Conservation (phyloP, 2,797 vertebrate species). For the Gymnoscopelus braueri region DNA sequence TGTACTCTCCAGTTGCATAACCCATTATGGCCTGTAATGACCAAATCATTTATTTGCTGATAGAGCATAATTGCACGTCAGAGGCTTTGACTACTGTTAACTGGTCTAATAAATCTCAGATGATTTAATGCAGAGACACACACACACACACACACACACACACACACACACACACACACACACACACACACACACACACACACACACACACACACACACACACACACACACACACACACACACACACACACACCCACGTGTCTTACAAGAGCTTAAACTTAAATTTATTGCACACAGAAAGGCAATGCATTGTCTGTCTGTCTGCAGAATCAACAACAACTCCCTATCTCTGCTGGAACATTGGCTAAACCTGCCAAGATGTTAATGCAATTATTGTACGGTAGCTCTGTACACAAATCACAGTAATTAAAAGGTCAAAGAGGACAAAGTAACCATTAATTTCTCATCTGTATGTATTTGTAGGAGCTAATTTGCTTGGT, state of each 20-base stretch:
- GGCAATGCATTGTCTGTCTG: constrained; percentile 37
- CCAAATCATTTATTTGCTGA: constrained; percentile 76
- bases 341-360: constrained; percentile 49
- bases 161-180: constrained; percentile 17
- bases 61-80: constrained; percentile 69
- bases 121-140: constrained; percentile 40
- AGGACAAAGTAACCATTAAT: constrained; percentile 70
- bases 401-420: constrained; percentile 70
- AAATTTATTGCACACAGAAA: constrained; percentile 40
- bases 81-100: constrained; percentile 62
- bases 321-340: constrained; percentile 38
- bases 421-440: constrained; percentile 78
- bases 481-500: constrained; percentile 60
- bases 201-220: background rate
- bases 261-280: background rate
- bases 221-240: background rate
- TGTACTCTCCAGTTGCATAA: constrained; percentile 60
- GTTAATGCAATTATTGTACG: constrained; percentile 71
- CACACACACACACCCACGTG: constrained; percentile 19
- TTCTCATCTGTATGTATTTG: constrained; percentile 73
- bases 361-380: constrained; percentile 68
- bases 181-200: background rate
- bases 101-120: constrained; percentile 68
- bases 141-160: constrained; percentile 24
- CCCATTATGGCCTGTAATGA: constrained; percentile 71